Evolutionary conservation across 2,113 vertebrate genomes (phyloP).

Genomic region (Percina caprodes): DNA sequence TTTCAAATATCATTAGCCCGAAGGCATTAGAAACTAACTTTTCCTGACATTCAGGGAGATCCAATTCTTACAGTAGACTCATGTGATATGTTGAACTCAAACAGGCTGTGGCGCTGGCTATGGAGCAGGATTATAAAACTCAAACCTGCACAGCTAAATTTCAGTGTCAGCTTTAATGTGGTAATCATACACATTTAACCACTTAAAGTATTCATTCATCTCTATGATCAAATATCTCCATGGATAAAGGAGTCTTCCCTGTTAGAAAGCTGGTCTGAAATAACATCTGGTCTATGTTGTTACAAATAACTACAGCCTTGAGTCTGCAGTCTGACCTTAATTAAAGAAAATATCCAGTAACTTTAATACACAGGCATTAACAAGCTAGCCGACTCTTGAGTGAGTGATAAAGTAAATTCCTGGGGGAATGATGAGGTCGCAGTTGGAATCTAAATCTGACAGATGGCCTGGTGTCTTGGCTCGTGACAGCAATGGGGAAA

Average conservation of each 20-base stretch:
- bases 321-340: conserved; percentile 9
- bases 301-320: background rate
- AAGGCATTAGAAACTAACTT: conserved; percentile 2
- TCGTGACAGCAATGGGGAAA: conserved; percentile 70
- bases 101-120: background rate
- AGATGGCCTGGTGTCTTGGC: conserved; percentile 80
- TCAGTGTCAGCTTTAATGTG: background rate
- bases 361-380: conserved; percentile 33
- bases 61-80: background rate
- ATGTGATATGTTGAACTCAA: conserved; percentile 3
- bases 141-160: too few species aligned
- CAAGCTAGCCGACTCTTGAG: conserved; percentile 43
- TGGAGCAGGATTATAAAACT: background rate
- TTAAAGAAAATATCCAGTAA: conserved; percentile 29
- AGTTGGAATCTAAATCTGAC: conserved; percentile 72
- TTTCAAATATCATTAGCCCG: conserved; percentile 54
- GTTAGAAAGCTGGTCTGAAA: background rate
- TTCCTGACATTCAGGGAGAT: conserved; percentile 32
- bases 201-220: background rate
- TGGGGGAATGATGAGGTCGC: conserved; percentile 61
- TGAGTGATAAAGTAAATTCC: conserved; percentile 53
- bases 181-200: background rate
- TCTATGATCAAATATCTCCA: background rate
- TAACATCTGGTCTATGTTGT: background rate
- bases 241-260: background rate